Evolutionary conservation across 1,140 invertebrate species (phyloP).

Genomic region (Neocloeon triangulifer): DNA sequence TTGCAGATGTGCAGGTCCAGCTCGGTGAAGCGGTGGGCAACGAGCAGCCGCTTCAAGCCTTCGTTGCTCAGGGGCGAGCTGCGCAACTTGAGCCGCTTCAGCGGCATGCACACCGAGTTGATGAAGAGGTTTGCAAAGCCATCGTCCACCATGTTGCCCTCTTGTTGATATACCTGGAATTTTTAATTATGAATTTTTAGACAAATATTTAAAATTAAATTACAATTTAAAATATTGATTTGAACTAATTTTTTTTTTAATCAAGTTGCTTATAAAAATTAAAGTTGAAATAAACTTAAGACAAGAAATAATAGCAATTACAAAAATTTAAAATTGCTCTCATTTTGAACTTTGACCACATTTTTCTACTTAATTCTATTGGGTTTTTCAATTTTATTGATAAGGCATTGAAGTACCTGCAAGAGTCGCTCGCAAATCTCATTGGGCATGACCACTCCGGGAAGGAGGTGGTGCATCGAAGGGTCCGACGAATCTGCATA

Average conservation of each 20-base stretch:
- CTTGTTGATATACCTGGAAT: too few species aligned
- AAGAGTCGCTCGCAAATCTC: constrained; percentile 50
- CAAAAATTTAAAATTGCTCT: constrained; percentile 45
- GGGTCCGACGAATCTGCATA: constrained; percentile 14
- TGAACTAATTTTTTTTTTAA: constrained; percentile 40
- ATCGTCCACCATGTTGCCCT: too few species aligned
- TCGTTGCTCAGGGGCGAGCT: too few species aligned
- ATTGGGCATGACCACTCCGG: constrained; percentile 33
- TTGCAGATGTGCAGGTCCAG: constrained; percentile 49
- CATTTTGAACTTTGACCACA: constrained; percentile 24
- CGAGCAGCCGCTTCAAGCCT: too few species aligned
- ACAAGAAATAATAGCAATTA: constrained; percentile 35
- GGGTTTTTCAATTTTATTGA: too few species aligned
- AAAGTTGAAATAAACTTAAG: constrained; percentile 43
- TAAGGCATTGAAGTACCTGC: constrained; percentile 30
- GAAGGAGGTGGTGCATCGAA: constrained; percentile 18
- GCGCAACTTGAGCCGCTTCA: too few species aligned
- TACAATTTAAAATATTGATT: too few species aligned
- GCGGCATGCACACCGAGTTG: too few species aligned
- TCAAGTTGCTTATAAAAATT: constrained; percentile 41
- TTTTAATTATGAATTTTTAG: too few species aligned
- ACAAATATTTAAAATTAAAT: too few species aligned
- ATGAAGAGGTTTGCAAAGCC: too few species aligned
- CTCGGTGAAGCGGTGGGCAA: constrained; percentile 45
- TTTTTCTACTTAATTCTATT: too few species aligned